These are phyloP conservation scores for Crocidura indochinensis DNA, from an alignment of 2,797 vertebrate genomes.

Conservation along the genomic window DNA sequence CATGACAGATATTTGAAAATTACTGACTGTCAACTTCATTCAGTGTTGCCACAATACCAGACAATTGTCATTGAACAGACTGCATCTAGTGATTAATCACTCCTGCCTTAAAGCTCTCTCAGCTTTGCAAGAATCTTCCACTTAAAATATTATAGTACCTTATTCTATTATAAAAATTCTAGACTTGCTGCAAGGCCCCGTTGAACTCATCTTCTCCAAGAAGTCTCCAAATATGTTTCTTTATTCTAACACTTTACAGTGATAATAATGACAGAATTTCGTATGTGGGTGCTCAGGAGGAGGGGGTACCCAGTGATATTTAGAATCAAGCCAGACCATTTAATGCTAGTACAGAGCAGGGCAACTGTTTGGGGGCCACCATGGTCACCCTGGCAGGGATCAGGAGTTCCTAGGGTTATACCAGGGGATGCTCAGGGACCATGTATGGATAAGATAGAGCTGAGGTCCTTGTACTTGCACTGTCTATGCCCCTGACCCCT, in stretches of 20 bases:
- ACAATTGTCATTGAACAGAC: not conserved
- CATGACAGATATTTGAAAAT: not conserved
- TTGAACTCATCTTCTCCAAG: slow-evolving; percentile 4
- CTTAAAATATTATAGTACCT: slow-evolving; percentile 28
- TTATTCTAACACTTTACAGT: slow-evolving; percentile 9
- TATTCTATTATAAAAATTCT: slow-evolving; percentile 48
- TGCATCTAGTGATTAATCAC: not conserved
- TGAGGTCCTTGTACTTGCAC: too few relatives aligned
- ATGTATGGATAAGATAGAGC: too few relatives aligned
- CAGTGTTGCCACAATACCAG: not conserved
- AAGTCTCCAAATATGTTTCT: not conserved
- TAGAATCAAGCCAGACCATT: too few relatives aligned
- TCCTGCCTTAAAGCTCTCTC: not conserved
- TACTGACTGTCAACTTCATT: not conserved
- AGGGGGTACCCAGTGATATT: too few relatives aligned
- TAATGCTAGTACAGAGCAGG: too few relatives aligned
- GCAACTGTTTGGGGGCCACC: too few relatives aligned
- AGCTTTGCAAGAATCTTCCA: slow-evolving; percentile 1
- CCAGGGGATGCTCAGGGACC: too few relatives aligned
- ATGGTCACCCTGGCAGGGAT: too few relatives aligned
- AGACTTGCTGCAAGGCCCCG: not conserved
- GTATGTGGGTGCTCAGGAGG: not conserved
- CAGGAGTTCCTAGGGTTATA: too few relatives aligned
- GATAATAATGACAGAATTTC: not conserved
- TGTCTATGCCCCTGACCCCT: too few relatives aligned